Percentiles rank a stretch among this genome's conserved stretches.
Evolutionary conservation across 2,888 invertebrate species (phyloP).

Genomic region (Labia minor): DNA sequence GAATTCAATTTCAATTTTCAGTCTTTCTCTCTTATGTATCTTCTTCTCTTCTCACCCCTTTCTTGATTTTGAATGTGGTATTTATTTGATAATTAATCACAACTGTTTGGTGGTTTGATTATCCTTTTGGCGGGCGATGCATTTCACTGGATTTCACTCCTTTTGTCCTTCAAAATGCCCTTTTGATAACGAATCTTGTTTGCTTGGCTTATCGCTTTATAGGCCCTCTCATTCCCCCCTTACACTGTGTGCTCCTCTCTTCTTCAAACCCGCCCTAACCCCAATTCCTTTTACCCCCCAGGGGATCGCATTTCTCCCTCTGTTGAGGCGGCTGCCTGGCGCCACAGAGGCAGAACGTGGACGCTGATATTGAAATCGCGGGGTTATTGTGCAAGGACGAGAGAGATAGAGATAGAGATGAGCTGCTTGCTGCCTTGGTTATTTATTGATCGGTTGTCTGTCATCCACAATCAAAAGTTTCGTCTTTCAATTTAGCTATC

Average conservation of each 20-base stretch:
- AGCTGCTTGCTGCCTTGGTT: not conserved
- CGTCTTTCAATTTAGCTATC: not conserved
- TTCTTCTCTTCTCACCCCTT: no score
- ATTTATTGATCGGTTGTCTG: not conserved
- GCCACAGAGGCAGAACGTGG: not conserved
- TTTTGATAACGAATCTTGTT: conserved; percentile 7
- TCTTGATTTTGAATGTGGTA: not conserved
- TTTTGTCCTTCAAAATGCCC: conserved; percentile 5
- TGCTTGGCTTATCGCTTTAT: not conserved
- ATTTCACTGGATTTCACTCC: not conserved
- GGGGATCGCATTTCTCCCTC: not conserved
- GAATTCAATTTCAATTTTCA: no score
- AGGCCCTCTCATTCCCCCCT: not conserved
- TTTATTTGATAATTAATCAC: conserved; percentile 1
- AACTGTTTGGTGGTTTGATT: not conserved
- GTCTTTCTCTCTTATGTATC: no score
- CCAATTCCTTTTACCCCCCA: not conserved
- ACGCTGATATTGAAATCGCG: conserved; percentile 1
- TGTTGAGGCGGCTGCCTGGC: not conserved
- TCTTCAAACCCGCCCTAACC: not conserved
- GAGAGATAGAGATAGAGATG: not conserved
- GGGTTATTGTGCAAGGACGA: not conserved
- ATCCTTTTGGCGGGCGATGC: not conserved
- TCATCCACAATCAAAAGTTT: not conserved
- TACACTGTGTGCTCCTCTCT: no score